These are phyloP conservation scores for Diarsia dahlii DNA, from an alignment of 2,888 invertebrate species.

Conservation along the genomic window DNA sequence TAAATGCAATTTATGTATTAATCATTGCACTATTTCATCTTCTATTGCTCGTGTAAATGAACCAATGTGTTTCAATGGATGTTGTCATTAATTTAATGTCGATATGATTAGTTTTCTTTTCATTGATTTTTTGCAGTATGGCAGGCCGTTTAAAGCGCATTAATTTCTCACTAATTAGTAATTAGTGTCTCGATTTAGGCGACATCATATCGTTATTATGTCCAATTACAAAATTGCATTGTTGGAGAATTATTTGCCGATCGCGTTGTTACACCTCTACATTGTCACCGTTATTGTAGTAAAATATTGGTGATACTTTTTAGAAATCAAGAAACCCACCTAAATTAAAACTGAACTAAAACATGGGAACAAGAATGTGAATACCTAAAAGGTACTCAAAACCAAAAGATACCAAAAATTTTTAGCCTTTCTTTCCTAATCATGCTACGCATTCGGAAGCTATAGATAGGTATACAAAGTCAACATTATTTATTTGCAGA, in stretches of 20 bases:
- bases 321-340: neutral
- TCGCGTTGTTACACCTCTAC: slow-evolving; percentile 16
- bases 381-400: neutral
- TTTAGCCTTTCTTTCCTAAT: too few species aligned
- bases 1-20: neutral
- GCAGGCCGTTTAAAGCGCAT: slow-evolving; percentile 18
- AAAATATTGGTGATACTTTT: slow-evolving; percentile 1
- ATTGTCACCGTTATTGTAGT: slow-evolving; percentile 14
- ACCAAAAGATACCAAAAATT: neutral
- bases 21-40: slow-evolving; percentile 9
- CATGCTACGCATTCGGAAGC: too few species aligned
- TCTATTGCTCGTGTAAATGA: neutral
- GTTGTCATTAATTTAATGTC: slow-evolving; percentile 6
- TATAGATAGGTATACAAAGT: too few species aligned
- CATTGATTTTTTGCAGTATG: slow-evolving; percentile 26
- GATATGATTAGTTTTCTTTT: slow-evolving; percentile 33
- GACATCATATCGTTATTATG: slow-evolving; percentile 39
- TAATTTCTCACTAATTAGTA: slow-evolving; percentile 35
- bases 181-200: slow-evolving; percentile 50
- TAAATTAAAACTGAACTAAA: neutral
- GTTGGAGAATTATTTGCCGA: slow-evolving; percentile 34
- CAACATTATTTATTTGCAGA: too few species aligned
- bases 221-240: slow-evolving; percentile 45
- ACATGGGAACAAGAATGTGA: neutral
- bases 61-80: slow-evolving; percentile 10